Percentiles rank a stretch among this genome's conserved stretches.
Evolutionary conservation across 2,797 vertebrate species (phyloP).

Genomic region (Hydrophis major): DNA sequence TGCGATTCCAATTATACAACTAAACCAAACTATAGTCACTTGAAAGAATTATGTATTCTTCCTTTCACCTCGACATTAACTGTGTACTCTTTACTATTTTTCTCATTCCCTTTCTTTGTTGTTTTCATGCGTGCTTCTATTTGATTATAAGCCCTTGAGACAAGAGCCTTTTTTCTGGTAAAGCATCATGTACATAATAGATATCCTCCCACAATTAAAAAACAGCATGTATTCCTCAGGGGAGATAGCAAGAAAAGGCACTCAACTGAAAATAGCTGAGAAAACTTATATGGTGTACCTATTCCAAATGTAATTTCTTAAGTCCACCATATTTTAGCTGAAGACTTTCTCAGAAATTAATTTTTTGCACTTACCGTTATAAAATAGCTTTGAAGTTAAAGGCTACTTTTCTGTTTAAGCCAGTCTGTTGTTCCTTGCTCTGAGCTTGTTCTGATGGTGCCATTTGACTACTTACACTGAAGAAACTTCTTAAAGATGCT

Average conservation of each 20-base stretch:
- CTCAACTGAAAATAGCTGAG: not conserved
- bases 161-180: not conserved
- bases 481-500: not conserved
- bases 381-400: not conserved
- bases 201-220: not conserved
- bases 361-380: not conserved
- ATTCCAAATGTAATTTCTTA: not conserved
- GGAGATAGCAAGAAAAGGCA: not conserved
- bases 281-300: not conserved
- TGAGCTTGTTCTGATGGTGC: not conserved
- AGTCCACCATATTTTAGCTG: not conserved
- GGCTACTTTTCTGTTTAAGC: not conserved
- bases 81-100: not conserved
- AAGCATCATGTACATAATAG: not conserved
- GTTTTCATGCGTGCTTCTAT: not conserved
- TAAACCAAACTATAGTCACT: not conserved
- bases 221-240: not conserved
- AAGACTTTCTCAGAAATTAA: not conserved
- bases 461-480: not conserved
- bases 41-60: not conserved
- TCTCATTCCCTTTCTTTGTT: not conserved
- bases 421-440: not conserved
- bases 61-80: not conserved
- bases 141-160: not conserved
- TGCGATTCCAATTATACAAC: not conserved